Base-by-base conservation (phyloP, 2,888 invertebrate genomes). In the Teleiodes luculella region DNA sequence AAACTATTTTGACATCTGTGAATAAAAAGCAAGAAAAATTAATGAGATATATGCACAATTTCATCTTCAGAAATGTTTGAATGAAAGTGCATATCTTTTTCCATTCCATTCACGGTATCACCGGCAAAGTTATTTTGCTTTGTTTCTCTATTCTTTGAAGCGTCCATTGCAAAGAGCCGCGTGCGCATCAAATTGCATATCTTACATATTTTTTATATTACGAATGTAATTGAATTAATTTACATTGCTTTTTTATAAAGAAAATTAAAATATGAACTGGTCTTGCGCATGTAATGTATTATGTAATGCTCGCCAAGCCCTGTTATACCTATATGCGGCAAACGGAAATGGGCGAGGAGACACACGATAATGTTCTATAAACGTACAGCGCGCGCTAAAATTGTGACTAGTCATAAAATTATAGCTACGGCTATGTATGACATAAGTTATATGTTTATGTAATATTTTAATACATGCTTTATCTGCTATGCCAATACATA, bases 281-380 rank as follows among this genome's bases (percentile, higher is more conserved):
- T 18, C 16, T 1, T 20, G 3, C n/a, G 13, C 43, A 24, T 43
- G 43, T n/a, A 24, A 24, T 43, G 18, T 43, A 41, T 20, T 41
- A 7, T 2, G 3, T n/a, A 11, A 5, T 24, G 43, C 20, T 20
- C n/a, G 20, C 8, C 16, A 43, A 18, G n/a, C n/a, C 2, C 24
- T 7, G 18, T 10, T 11, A 11, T 8, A 41, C 20, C 4, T 43
- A 43, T 28, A n/a, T n/a, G 20, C 3, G 10, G 43, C 76, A 76
- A 64, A 49, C 74, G 80, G 80, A 82, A 75, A 68, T 72, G 68
- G 75, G 76, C 67, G 73, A 70, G 74, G 73, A 71, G 74, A 53
- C 70, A 49, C 59, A 64, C 30, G 67, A 72, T 67, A 68, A 66
- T 65, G 66, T 65, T 67, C 58, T 65, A 64, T 67, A 72, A 65